Conservation (phyloP, 2,797 vertebrate species). For the Notamacropus eugenii region DNA sequence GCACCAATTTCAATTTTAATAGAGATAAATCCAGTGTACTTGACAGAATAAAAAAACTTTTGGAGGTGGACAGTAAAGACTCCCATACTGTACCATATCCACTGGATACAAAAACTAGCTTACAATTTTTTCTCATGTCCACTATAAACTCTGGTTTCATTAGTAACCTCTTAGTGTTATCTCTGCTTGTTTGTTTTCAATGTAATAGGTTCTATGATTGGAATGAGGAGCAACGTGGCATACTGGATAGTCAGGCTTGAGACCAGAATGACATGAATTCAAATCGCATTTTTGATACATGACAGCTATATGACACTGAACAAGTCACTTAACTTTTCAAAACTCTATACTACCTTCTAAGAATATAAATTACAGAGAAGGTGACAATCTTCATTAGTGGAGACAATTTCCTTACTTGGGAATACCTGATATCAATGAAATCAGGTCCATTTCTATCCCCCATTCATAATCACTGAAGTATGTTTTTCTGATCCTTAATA, state of each 20-base stretch:
- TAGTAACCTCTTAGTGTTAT: not conserved
- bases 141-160: not conserved
- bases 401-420: too few species aligned
- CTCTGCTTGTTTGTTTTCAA: slow-evolving; percentile 16
- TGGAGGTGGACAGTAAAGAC: too few species aligned
- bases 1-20: slow-evolving; percentile 35
- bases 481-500: too few species aligned
- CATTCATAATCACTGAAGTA: too few species aligned
- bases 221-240: not conserved
- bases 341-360: not conserved
- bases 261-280: not conserved
- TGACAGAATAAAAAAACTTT: not conserved
- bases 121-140: too few species aligned
- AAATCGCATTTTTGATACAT: not conserved
- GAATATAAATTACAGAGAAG: not conserved
- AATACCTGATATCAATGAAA: too few species aligned
- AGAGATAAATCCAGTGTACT: slow-evolving; percentile 45
- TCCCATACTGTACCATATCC: too few species aligned
- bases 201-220: not conserved
- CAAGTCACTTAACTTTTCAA: not conserved
- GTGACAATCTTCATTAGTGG: not conserved
- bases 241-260: not conserved
- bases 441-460: too few species aligned
- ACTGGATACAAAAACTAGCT: too few species aligned
- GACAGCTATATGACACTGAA: not conserved